Conservation (phyloP, 1,140 invertebrate species). For the Hycleus phaleratus region DNA sequence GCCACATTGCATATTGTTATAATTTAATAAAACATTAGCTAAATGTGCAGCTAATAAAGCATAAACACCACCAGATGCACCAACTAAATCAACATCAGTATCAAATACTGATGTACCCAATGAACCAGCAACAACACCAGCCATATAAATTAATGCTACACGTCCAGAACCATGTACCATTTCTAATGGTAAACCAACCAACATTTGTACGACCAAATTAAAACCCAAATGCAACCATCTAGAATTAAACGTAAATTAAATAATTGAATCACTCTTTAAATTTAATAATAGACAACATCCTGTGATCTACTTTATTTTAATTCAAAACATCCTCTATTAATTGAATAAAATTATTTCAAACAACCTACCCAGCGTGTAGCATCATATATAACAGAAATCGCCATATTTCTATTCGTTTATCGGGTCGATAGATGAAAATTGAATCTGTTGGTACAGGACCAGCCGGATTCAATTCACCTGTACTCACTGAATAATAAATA, state of each 20-base stretch:
- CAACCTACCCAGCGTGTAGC: slow-evolving; percentile 80
- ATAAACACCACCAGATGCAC: slow-evolving; percentile 91
- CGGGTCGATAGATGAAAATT: slow-evolving; percentile 88
- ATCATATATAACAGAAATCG: slow-evolving; percentile 93
- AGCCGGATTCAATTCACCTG: slow-evolving; percentile 73
- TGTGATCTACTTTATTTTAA: not conserved
- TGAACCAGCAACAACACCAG: slow-evolving; percentile 88
- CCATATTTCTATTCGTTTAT: slow-evolving; percentile 86
- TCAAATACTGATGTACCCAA: slow-evolving; percentile 92
- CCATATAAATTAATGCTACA: slow-evolving; percentile 86
- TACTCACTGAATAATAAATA: slow-evolving; percentile 78
- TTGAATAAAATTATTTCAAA: too few relatives aligned
- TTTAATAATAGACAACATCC: not conserved
- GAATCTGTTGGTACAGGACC: slow-evolving; percentile 89
- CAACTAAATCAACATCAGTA: slow-evolving; percentile 85
- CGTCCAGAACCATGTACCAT: slow-evolving; percentile 93
- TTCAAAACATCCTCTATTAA: not conserved
- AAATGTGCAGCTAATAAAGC: slow-evolving; percentile 89
- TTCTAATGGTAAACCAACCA: slow-evolving; percentile 87
- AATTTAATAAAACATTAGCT: slow-evolving; percentile 91
- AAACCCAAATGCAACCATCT: slow-evolving; percentile 93
- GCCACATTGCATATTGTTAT: slow-evolving; percentile 94
- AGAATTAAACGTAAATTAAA: slow-evolving; percentile 29
- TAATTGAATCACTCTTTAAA: not conserved
- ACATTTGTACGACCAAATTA: slow-evolving; percentile 85